A percentile compares a stretch with the other conserved stretches of the same genome.
phyloP scores from a whole-genome alignment of 1,140 invertebrate species.

The Macrotrachela quadricornifera region DNA sequence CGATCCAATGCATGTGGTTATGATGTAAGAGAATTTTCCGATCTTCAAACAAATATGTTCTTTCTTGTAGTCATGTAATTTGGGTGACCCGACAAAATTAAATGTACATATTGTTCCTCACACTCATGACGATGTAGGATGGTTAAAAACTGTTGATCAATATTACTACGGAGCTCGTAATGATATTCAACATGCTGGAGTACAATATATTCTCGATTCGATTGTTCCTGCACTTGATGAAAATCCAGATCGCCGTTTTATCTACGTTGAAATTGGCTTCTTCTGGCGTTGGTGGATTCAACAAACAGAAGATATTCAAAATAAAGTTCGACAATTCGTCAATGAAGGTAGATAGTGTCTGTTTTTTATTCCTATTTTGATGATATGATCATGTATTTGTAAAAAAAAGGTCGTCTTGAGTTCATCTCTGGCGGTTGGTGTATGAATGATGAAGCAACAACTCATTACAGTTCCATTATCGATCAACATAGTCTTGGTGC shows the following conservation, averaged over 20 bases:
- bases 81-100: constrained; percentile 17
- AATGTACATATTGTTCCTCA: constrained; percentile 59
- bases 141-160: constrained; percentile 74
- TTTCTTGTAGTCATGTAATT: neutral
- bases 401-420: too few relatives aligned
- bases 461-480: constrained; percentile 74
- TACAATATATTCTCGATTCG: constrained; percentile 62
- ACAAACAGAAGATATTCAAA: constrained; percentile 39
- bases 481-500: constrained; percentile 58
- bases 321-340: constrained; percentile 26
- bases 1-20: too few relatives aligned
- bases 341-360: constrained; percentile 16
- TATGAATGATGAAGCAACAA: constrained; percentile 78
- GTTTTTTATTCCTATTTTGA: constrained; percentile 1
- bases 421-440: too few relatives aligned
- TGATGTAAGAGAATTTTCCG: too few relatives aligned
- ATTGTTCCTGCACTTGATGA: constrained; percentile 53
- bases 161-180: constrained; percentile 49
- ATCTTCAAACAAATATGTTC: too few relatives aligned
- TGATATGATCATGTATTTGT: constrained; percentile 53
- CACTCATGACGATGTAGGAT: constrained; percentile 68
- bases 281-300: constrained; percentile 73
- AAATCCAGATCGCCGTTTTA: constrained; percentile 42
- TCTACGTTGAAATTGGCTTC: constrained; percentile 55
- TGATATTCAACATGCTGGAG: constrained; percentile 13